Conservation (phyloP, 2,797 vertebrate species). For the Champsocephalus gunnari region DNA sequence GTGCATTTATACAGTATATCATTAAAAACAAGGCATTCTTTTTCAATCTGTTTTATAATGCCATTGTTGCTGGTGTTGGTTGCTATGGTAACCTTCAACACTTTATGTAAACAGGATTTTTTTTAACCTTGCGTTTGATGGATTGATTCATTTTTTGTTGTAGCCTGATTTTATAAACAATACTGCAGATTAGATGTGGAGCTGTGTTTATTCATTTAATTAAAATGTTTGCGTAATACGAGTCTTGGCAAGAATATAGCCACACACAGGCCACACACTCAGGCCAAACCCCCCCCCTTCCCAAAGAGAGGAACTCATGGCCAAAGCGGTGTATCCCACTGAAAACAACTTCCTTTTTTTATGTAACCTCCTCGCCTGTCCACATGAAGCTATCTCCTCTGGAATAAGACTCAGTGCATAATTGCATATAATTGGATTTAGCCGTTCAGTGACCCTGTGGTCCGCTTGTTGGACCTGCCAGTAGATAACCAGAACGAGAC, state of each 20-base stretch:
- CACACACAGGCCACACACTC: constrained; percentile 2
- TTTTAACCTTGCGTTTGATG: neutral
- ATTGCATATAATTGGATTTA: constrained; percentile 78
- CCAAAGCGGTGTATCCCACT: constrained; percentile 19
- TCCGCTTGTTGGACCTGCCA: constrained; percentile 53
- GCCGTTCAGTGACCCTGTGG: constrained; percentile 70
- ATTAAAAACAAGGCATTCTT: neutral
- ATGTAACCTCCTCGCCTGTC: constrained; percentile 18
- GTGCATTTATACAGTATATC: neutral
- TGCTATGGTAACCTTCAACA: neutral
- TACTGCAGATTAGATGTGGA: neutral
- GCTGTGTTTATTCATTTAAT: neutral
- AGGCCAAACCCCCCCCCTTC: neutral
- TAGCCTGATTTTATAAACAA: neutral
- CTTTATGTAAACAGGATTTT: neutral
- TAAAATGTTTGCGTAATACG: neutral
- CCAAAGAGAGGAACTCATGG: neutral
- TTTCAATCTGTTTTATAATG: neutral
- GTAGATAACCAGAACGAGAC: constrained; percentile 13
- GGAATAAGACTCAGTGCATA: constrained; percentile 58
- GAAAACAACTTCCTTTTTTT: constrained; percentile 40
- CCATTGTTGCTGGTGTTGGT: no score
- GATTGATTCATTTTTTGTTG: neutral
- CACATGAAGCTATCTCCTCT: constrained; percentile 58
- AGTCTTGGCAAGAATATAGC: neutral